Conservation (phyloP, 2,113 vertebrate species). For the Chauna torquata region DNA sequence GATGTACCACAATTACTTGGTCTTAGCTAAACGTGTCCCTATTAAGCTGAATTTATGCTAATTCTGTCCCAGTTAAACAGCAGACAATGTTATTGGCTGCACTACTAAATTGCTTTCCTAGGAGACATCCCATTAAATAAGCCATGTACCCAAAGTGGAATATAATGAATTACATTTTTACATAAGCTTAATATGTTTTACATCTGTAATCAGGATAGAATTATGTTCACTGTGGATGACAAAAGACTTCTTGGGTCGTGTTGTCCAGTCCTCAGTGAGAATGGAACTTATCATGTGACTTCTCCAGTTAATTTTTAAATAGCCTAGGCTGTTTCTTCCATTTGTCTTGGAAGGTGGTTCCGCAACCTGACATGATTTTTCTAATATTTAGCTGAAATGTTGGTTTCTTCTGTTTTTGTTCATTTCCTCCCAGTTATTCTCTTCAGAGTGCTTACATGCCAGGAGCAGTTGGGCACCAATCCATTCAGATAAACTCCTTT, state of each 20-base stretch:
- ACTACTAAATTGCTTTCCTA: conserved; percentile 47
- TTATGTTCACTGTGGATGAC: neutral
- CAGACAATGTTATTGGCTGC: conserved; percentile 27
- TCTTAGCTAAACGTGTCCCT: conserved; percentile 14
- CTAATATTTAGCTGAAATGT: neutral
- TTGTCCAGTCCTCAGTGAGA: neutral
- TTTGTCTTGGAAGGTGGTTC: neutral
- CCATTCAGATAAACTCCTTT: neutral
- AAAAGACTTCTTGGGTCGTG: neutral
- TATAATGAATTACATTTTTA: conserved; percentile 41
- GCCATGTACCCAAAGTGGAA: neutral
- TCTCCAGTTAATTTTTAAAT: neutral
- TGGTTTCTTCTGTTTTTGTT: neutral
- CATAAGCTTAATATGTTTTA: conserved; percentile 21
- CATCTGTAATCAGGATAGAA: conserved; percentile 6
- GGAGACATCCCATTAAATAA: conserved; percentile 48
- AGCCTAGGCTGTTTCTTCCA: neutral
- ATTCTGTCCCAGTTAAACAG: conserved; percentile 59
- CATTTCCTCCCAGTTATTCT: neutral
- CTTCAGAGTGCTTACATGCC: neutral
- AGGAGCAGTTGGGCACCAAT: neutral
- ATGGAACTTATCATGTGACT: neutral
- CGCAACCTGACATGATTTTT: neutral
- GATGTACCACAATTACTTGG: conserved; percentile 15
- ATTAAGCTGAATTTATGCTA: conserved; percentile 63